Evolutionary conservation across 1,140 invertebrate genomes (phyloP).

Genomic region (Drosophila nasuta): DNA sequence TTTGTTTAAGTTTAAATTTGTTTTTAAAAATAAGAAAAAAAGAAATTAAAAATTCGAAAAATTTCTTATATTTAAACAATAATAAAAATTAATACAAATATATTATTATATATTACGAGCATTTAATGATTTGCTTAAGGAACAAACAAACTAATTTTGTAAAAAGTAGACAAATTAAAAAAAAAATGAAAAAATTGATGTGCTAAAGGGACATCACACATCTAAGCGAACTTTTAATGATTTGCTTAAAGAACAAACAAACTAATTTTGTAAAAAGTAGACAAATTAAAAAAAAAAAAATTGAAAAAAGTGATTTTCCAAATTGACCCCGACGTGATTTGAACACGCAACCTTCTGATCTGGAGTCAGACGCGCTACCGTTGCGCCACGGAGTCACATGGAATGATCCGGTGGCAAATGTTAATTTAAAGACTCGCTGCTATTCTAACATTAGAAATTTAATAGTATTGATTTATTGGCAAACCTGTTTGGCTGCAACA

Average conservation of each 20-base stretch:
- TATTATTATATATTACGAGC: too few relatives aligned
- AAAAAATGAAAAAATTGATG: neutral
- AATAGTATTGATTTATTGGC: conserved; percentile 52
- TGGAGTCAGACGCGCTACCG: conserved; percentile 99
- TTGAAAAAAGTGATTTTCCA: neutral
- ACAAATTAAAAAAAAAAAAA: neutral
- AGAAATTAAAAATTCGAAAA: too few relatives aligned
- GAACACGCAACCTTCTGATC: conserved; percentile 99
- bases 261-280: neutral
- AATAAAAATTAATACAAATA: too few relatives aligned
- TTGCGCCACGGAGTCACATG: conserved; percentile 95
- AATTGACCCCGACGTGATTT: conserved; percentile 97
- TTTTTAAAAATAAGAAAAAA: too few relatives aligned
- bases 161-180: neutral
- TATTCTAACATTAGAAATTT: conserved; percentile 21
- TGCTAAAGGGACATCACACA: too few relatives aligned
- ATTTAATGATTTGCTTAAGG: too few relatives aligned
- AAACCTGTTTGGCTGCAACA: conserved; percentile 23
- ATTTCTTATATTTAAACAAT: too few relatives aligned
- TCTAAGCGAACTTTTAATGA: too few relatives aligned
- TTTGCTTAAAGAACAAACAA: too few relatives aligned
- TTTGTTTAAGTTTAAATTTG: too few relatives aligned
- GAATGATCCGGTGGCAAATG: conserved; percentile 22
- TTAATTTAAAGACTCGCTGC: neutral
- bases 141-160: neutral